phyloP scores from a whole-genome alignment of 2,888 invertebrate species.

The Eupithecia inturbata region DNA sequence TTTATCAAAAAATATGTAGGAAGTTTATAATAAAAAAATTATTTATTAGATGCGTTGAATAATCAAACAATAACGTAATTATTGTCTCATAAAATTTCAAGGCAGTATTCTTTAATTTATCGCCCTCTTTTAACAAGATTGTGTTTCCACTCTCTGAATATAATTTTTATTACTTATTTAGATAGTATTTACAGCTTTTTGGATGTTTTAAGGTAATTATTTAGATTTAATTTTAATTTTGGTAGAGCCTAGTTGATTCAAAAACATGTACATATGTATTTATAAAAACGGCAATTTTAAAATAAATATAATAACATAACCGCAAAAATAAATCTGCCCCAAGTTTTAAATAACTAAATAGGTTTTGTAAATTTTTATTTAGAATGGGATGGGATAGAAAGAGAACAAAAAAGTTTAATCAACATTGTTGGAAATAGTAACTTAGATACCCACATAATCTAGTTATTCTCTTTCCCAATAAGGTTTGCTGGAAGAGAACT shows the following conservation, averaged over 20 bases:
- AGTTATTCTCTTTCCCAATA: too few relatives aligned
- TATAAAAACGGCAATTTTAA: not conserved
- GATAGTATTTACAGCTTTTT: not conserved
- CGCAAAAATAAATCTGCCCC: too few relatives aligned
- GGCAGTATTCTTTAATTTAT: not conserved
- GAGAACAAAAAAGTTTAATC: too few relatives aligned
- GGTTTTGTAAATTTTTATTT: not conserved
- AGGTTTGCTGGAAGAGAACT: too few relatives aligned
- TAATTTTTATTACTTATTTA: not conserved
- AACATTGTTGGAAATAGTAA: not conserved
- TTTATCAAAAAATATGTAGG: not conserved
- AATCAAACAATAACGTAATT: not conserved
- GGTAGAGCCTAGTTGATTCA: too few relatives aligned
- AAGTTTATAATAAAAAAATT: not conserved
- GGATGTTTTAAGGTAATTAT: not conserved
- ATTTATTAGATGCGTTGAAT: slow-evolving; percentile 8
- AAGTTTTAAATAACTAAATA: too few relatives aligned
- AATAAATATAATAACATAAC: too few relatives aligned
- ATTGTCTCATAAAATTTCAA: not conserved
- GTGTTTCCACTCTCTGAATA: slow-evolving; percentile 6
- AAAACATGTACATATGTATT: too few relatives aligned
- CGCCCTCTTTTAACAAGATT: not conserved
- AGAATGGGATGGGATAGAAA: not conserved
- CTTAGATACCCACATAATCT: too few relatives aligned
- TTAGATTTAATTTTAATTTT: not conserved